Evolutionary conservation across 2,888 invertebrate genomes (phyloP), one percentile per base, ranked within the genome.

Genomic region (Coleophora deauratella): DNA sequence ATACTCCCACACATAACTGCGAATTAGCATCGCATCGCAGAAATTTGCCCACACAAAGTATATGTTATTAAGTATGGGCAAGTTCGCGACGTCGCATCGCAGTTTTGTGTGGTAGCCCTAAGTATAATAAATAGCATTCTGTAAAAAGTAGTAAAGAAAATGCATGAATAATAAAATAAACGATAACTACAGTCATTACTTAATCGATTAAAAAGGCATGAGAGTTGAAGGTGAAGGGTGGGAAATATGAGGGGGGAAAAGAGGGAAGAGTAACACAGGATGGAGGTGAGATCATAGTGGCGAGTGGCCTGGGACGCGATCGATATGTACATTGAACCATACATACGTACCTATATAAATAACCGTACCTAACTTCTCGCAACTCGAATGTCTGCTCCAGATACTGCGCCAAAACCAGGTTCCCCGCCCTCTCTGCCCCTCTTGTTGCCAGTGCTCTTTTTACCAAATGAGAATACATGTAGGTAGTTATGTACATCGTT

Each of bases 251-350:
- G 57, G 51, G 50, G 50, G 52, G 66, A 59, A 51, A 65, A 51
- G 49, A 55, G 66, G 66, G 68, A n/a, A n/a, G n/a, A 67, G 72
- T 67, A 72, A 76, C 75, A 74, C 75, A 73, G 79, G 80, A 80
- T 80, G 81, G 84, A 82, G 84, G 84, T 85, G 84, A 82, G 81
- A 81, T 84, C 82, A 84, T 82, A 85, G 84, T 84, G 84, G 82
- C 81, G 82, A 82, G 84, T 81, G 78, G 78, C 80, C 73, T 67
- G 80, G 82, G 79, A 78, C 79, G 73, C 84, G 84, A 85, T 85
- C 84, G 81, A 85, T 85, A 84, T 82, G 84, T 84, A 84, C 82
- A 82, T 82, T 82, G 80, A 82, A 77, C n/a, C 81, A 75, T 81
- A 82, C 73, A 79, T 82, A 82, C 73, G 72, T 80, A 81, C 70